phyloP scores from a whole-genome alignment of 2,797 vertebrate species.

The Tarsius wallacei region DNA sequence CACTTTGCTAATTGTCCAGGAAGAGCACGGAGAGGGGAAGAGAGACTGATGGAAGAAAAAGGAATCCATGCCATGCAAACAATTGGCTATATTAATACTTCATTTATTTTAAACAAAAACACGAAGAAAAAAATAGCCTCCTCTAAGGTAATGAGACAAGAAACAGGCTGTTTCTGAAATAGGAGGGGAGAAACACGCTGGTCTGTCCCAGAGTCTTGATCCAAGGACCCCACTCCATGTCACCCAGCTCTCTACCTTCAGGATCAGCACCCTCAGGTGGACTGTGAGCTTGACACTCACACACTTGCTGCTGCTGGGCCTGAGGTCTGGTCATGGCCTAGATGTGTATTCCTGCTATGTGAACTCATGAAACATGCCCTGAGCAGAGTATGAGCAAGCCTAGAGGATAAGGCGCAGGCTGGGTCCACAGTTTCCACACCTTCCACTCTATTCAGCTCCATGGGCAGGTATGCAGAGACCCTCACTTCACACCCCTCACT shows the following conservation, averaged over 20 bases:
- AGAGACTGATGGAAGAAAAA: conserved; percentile 55
- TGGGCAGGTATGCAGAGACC: not conserved
- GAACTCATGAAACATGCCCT: not conserved
- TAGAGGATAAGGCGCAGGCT: not conserved
- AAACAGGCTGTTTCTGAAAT: not conserved
- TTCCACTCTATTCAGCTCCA: not conserved
- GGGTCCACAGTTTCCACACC: not conserved
- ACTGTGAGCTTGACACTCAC: not conserved
- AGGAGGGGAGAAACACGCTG: not conserved
- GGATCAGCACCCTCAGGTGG: no score
- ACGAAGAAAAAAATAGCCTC: not conserved
- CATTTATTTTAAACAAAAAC: conserved; percentile 78
- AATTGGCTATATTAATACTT: conserved; percentile 67
- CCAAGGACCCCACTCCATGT: not conserved
- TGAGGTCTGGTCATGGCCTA: no score
- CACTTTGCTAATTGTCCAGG: conserved; percentile 92
- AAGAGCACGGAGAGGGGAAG: conserved; percentile 71
- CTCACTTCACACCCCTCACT: not conserved
- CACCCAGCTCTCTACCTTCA: not conserved
- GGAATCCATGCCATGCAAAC: conserved; percentile 75
- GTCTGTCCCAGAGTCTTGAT: no score
- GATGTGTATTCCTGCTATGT: not conserved
- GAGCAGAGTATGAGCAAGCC: not conserved
- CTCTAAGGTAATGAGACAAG: conserved; percentile 6
- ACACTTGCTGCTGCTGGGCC: not conserved